A percentile compares a stretch with the other conserved stretches of the same genome.
phyloP scores from a whole-genome alignment of 2,888 invertebrate genomes.

The Pristionchus exspectatus region DNA sequence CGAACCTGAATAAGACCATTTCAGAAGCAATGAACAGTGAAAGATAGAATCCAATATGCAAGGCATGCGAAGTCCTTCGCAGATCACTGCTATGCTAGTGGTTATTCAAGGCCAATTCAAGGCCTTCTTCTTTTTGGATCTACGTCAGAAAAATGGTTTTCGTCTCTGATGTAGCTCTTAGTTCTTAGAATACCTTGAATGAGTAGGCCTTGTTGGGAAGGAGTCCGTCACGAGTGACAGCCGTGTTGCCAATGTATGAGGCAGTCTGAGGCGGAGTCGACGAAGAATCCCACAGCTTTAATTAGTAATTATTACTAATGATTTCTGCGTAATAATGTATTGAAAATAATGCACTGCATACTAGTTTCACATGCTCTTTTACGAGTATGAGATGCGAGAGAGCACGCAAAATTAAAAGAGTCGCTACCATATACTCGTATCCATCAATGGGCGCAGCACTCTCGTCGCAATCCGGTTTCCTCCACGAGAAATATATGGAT shows the following conservation, averaged over 20 bases:
- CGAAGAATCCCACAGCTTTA: constrained; percentile 65
- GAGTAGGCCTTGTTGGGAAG: constrained; percentile 67
- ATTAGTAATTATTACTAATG: neutral
- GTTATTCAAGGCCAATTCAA: too few species aligned
- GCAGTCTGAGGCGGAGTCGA: constrained; percentile 66
- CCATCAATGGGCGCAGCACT: constrained; percentile 74
- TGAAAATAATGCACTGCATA: constrained; percentile 38
- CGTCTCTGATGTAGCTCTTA: too few species aligned
- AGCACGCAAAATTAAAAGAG: neutral
- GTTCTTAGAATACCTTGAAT: constrained; percentile 60
- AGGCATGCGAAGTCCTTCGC: too few species aligned
- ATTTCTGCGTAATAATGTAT: constrained; percentile 29
- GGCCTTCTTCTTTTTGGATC: too few species aligned
- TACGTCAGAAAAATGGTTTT: too few species aligned
- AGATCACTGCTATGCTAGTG: too few species aligned
- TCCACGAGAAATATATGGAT: constrained; percentile 66
- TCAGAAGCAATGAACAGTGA: neutral
- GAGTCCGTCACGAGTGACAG: constrained; percentile 68
- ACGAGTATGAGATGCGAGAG: neutral
- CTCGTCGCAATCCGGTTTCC: constrained; percentile 74
- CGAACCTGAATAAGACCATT: constrained; percentile 59
- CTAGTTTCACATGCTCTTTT: neutral
- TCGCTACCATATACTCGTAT: constrained; percentile 76
- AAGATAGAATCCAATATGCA: too few species aligned
- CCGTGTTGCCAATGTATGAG: constrained; percentile 70